phyloP scores from a whole-genome alignment of 2,113 vertebrate genomes.

The Pyrgilauda ruficollis region DNA sequence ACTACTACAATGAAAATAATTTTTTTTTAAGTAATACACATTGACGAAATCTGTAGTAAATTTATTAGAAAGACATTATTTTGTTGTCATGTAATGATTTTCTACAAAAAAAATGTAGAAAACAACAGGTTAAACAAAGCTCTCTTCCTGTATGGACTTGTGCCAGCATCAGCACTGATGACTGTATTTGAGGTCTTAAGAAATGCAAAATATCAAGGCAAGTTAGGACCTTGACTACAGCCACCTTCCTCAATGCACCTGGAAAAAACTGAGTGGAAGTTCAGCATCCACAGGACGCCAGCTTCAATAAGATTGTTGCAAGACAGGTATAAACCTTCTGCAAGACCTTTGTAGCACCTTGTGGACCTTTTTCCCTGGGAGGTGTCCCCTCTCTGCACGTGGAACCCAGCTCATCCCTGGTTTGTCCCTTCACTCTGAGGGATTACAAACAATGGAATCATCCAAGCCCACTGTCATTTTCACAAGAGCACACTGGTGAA shows the following conservation, averaged over 20 bases:
- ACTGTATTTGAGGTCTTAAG: not conserved
- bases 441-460: not conserved
- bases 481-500: not conserved
- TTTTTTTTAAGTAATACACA: not conserved
- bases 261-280: not conserved
- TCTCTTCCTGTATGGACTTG: not conserved
- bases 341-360: not conserved
- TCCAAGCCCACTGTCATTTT: not conserved
- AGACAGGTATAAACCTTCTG: not conserved
- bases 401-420: not conserved
- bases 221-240: not conserved
- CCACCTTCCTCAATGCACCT: not conserved
- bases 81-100: not conserved
- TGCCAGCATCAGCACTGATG: not conserved
- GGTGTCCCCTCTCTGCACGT: fast-evolving
- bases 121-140: not conserved
- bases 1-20: not conserved
- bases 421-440: not conserved
- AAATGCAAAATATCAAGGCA: not conserved
- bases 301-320: not conserved
- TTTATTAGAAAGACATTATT: not conserved
- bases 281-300: not conserved
- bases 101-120: not conserved
- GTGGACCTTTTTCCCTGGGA: not conserved
- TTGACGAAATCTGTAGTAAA: not conserved